Evolutionary conservation across 1,140 invertebrate species (phyloP).

Genomic region (Hyphantria cunea): DNA sequence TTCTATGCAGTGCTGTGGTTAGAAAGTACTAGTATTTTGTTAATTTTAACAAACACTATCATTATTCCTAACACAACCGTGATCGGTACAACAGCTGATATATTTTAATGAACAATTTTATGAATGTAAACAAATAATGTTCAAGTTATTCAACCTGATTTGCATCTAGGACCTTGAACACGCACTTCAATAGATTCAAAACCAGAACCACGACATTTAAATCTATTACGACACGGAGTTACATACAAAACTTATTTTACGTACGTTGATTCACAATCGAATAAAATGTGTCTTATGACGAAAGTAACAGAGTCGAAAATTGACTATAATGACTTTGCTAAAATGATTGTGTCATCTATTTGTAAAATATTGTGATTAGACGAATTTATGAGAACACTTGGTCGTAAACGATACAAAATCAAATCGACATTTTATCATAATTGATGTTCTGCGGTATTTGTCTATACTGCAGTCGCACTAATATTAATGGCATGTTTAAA

Average conservation of each 20-base stretch:
- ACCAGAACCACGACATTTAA: constrained; percentile 16
- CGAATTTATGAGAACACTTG: constrained; percentile 12
- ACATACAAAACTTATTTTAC: constrained; percentile 9
- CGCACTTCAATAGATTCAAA: constrained; percentile 17
- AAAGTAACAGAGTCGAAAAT: background rate
- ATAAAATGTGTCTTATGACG: constrained; percentile 3
- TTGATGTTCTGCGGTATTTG: too few relatives aligned
- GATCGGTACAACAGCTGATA: constrained; percentile 6
- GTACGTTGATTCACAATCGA: background rate
- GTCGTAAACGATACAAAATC: constrained; percentile 10
- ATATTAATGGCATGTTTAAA: too few relatives aligned
- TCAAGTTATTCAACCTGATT: constrained; percentile 12
- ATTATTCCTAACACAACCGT: too few relatives aligned
- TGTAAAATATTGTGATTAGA: constrained; percentile 24
- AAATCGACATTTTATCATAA: constrained; percentile 2
- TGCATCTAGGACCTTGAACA: constrained; percentile 25
- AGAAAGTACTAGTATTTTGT: too few relatives aligned
- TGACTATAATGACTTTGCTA: background rate
- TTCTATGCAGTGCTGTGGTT: too few relatives aligned
- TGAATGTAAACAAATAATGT: constrained; percentile 8
- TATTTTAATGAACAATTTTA: constrained; percentile 8
- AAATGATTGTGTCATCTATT: constrained; percentile 8
- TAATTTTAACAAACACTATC: too few relatives aligned
- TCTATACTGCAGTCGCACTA: too few relatives aligned
- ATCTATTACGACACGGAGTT: constrained; percentile 10